A percentile compares a stretch with the other conserved stretches of the same genome.
phyloP scores from a whole-genome alignment of 2,888 invertebrate genomes.

The Scaptodrosophila latifasciaeformis region DNA sequence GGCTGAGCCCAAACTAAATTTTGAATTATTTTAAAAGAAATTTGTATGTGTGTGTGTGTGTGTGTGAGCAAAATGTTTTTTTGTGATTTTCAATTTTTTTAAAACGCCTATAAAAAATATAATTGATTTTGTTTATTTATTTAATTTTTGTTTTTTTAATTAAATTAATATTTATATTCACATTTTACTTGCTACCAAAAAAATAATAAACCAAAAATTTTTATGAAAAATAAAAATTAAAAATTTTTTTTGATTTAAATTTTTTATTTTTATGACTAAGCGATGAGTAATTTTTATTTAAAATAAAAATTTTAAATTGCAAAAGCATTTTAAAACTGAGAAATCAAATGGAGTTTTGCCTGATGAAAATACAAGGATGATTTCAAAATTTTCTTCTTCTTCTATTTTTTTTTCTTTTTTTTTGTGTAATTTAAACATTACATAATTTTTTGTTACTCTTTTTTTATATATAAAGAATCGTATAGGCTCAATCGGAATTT shows the following conservation, averaged over 20 bases:
- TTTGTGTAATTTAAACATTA: constrained; percentile 42
- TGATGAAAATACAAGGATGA: constrained; percentile 15
- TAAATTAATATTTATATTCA: too few relatives aligned
- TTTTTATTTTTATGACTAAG: constrained; percentile 20
- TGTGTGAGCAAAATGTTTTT: constrained; percentile 4
- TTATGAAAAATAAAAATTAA: constrained; percentile 13
- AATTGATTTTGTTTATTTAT: constrained; percentile 27
- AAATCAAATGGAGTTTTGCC: too few relatives aligned
- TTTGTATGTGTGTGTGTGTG: constrained; percentile 18
- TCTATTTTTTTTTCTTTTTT: constrained; percentile 15
- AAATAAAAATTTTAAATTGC: constrained; percentile 48
- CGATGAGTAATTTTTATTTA: constrained; percentile 45
- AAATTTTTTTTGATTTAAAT: constrained; percentile 20
- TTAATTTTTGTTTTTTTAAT: constrained; percentile 16
- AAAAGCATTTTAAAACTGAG: too few relatives aligned
- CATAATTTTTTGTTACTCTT: constrained; percentile 38
- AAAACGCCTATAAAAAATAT: constrained; percentile 58
- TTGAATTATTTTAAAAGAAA: constrained; percentile 20
- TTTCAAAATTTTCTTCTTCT: constrained; percentile 42
- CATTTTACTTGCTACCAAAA: constrained; percentile 35
- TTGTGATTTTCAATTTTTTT: constrained; percentile 16
- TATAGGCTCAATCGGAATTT: constrained; percentile 44
- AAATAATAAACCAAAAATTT: constrained; percentile 28
- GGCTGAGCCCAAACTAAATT: constrained; percentile 18
- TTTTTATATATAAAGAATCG: constrained; percentile 33